Evolutionary conservation across 1,140 invertebrate species (phyloP).

Genomic region (Bombyx mori): DNA sequence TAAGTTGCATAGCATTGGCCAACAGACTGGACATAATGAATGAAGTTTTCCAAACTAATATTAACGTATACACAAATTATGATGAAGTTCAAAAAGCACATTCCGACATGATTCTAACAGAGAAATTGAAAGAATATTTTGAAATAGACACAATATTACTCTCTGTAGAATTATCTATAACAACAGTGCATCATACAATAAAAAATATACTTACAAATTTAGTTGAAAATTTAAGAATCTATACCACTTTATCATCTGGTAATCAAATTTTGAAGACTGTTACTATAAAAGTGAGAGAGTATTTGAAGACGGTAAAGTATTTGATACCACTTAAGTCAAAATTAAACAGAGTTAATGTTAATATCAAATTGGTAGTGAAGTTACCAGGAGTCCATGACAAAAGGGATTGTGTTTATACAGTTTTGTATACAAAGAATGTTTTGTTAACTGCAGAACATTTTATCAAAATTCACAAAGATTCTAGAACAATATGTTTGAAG

Average conservation of each 20-base stretch:
- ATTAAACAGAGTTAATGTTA: slow-evolving; percentile 23
- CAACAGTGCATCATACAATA: slow-evolving; percentile 26
- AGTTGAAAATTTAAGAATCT: slow-evolving; percentile 39
- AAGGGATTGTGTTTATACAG: slow-evolving; percentile 31
- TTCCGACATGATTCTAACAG: slow-evolving; percentile 27
- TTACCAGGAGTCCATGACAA: slow-evolving; percentile 36
- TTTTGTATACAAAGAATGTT: slow-evolving; percentile 32
- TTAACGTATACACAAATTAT: slow-evolving; percentile 40
- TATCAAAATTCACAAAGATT: slow-evolving; percentile 28
- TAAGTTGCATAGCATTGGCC: slow-evolving; percentile 40
- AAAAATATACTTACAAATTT: slow-evolving; percentile 32
- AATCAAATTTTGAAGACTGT: slow-evolving; percentile 35
- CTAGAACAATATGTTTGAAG: slow-evolving; percentile 17
- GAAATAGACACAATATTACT: slow-evolving; percentile 25
- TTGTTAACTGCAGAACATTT: slow-evolving; percentile 41
- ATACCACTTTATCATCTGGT: slow-evolving; percentile 33
- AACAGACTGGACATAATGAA: slow-evolving; percentile 48
- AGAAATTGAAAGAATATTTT: slow-evolving; percentile 37
- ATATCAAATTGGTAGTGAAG: slow-evolving; percentile 35
- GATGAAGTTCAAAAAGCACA: slow-evolving; percentile 37
- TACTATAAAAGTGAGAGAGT: slow-evolving; percentile 30
- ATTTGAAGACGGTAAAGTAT: slow-evolving; percentile 33
- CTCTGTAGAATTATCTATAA: slow-evolving; percentile 30
- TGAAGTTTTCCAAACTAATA: slow-evolving; percentile 25
- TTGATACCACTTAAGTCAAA: slow-evolving; percentile 30